Base-by-base conservation (phyloP, 2,888 invertebrate genomes). In the Dilophus febrilis region DNA sequence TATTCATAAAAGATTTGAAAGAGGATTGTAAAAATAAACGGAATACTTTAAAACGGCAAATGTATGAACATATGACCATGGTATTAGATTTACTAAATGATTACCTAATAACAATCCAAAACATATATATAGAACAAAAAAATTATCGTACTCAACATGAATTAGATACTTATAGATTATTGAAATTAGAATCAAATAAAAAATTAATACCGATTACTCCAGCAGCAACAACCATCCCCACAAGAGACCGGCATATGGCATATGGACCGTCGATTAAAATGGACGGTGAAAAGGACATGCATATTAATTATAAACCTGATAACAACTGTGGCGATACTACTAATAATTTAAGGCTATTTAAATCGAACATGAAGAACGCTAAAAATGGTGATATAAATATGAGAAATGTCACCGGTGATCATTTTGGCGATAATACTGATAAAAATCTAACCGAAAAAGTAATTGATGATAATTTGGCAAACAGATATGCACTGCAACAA, bases 61-160 rank as follows among this genome's bases (percentile, higher is more conserved):
- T 74, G 44, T 64, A 73, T 10, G 82, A 86, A 47, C 90, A 88
- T 58, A 76, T 81, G 53, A 73, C 77, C 45, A 72, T 71, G 35
- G 80, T 90, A 3, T 59, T 85, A 29, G 72, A 78, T 40, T 65
- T 87, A 4, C 68, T 91, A 45, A 80, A 84, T 43, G 68, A 68
- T 38, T 91, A 92, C 56, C 65, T 92, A 45, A 87, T 86, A 62
- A 71, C 71, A 43, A 85, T 92, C 1, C 86, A 87, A 48, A 81
- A 83, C 56, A 76, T 88, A 43, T 90, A 88, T 58, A 77, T 84
- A 40, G 86, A 91, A 58, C 79, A 90, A 47, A 85, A 83, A 60
- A 87, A 88, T 2, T 72, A 90, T 42, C 64, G 91, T 44, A 81
- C 91, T 0, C 88, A 90, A 57, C 68, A 85, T 51, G 80, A 84